Conservation (phyloP, 2,888 invertebrate species). For the Lacanobia wlatinum region DNA sequence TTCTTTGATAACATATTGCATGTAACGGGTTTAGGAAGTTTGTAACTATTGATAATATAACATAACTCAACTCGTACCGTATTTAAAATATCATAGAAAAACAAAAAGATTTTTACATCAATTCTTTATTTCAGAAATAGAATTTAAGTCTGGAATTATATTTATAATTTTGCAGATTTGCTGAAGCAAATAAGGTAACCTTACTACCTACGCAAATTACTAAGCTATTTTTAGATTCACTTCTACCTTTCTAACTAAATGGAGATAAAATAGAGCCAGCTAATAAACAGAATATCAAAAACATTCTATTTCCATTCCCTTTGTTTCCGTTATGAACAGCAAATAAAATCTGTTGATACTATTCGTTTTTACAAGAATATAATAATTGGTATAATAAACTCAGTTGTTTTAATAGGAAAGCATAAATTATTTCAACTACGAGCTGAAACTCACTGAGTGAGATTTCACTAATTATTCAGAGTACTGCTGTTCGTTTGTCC, state of each 20-base stretch:
- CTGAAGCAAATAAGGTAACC: no score
- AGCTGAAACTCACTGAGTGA: conserved; percentile 67
- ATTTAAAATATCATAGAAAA: not conserved
- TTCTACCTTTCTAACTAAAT: not conserved
- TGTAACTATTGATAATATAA: no score
- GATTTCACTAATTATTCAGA: conserved; percentile 69
- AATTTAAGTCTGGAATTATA: no score
- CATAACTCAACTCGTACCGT: not conserved
- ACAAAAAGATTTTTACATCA: no score
- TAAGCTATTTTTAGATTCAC: no score
- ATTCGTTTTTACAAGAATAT: not conserved
- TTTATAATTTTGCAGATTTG: no score
- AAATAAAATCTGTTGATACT: conserved; percentile 1
- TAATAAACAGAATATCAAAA: not conserved
- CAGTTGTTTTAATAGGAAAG: conserved; percentile 35
- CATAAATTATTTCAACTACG: conserved; percentile 67
- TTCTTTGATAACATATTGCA: not conserved
- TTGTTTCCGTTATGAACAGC: not conserved
- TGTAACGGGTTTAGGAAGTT: no score
- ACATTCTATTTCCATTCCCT: not conserved
- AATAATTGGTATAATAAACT: conserved; percentile 48
- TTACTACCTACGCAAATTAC: no score
- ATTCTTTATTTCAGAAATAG: no score
- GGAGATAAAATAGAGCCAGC: not conserved
- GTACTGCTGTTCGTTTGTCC: conserved; percentile 55